Conservation (phyloP, 2,888 invertebrate species). For the Homarus gammarus region DNA sequence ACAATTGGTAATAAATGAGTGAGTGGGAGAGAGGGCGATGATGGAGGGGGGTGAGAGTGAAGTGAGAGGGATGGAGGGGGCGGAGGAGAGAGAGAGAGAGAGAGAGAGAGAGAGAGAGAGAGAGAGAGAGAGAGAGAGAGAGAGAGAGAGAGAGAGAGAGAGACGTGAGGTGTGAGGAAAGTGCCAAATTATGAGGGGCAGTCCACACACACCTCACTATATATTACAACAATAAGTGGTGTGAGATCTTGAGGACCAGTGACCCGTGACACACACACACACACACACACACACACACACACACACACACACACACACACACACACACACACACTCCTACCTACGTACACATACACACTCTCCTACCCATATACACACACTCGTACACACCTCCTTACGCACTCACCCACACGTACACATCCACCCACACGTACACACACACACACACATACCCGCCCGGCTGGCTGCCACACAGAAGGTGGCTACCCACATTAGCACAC, state of each 20-base stretch:
- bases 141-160: constrained; percentile 20
- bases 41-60: too few relatives aligned
- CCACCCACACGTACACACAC: constrained; percentile 37
- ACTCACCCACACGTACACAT: constrained; percentile 19
- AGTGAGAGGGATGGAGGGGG: neutral
- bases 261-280: too few relatives aligned
- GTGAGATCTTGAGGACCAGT: too few relatives aligned
- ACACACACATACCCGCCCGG: constrained; percentile 1
- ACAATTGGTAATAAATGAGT: too few relatives aligned
- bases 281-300: constrained; percentile 14
- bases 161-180: too few relatives aligned
- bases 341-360: constrained; percentile 5
- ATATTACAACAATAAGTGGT: too few relatives aligned
- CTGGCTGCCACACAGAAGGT: constrained; percentile 48
- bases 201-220: too few relatives aligned
- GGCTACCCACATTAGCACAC: constrained; percentile 57
- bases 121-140: constrained; percentile 31
- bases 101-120: constrained; percentile 31
- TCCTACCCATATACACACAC: neutral
- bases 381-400: constrained; percentile 23
- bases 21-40: too few relatives aligned
- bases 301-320: neutral
- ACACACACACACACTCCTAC: constrained; percentile 6
- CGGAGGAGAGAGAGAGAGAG: constrained; percentile 32
- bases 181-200: too few relatives aligned